These are phyloP conservation scores for Suncus etruscus DNA, from an alignment of 2,113 vertebrate species.

Conservation along the genomic window DNA sequence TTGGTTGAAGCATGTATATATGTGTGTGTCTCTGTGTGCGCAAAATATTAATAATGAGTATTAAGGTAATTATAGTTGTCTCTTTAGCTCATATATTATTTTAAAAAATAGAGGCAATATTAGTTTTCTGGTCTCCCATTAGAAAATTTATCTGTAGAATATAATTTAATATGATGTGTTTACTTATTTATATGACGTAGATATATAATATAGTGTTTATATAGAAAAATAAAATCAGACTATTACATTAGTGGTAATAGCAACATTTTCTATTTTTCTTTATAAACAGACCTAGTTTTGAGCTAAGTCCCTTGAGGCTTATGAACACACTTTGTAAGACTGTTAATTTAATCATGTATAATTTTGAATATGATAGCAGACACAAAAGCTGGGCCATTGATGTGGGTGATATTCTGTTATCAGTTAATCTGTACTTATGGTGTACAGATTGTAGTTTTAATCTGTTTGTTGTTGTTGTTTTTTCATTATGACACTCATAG, in stretches of 20 bases:
- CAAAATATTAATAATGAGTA: neutral
- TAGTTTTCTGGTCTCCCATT: neutral
- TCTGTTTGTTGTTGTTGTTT: no score
- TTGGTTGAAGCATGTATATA: neutral
- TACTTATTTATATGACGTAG: neutral
- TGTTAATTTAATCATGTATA: neutral
- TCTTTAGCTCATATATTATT: neutral
- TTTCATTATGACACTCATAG: no score
- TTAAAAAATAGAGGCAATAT: neutral
- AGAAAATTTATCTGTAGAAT: neutral
- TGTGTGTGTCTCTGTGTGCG: no score
- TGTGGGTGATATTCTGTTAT: neutral
- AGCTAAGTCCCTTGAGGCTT: neutral
- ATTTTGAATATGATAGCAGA: neutral
- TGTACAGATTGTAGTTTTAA: no score
- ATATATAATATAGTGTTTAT: neutral
- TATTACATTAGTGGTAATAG: neutral
- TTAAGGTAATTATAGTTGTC: neutral
- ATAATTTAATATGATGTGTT: neutral
- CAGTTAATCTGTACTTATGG: no score
- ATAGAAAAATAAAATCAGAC: neutral
- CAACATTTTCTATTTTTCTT: neutral
- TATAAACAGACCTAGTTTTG: neutral
- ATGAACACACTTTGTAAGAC: neutral
- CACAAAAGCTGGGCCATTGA: neutral